phyloP scores from a whole-genome alignment of 2,113 vertebrate genomes.

The Rhynchomys soricoides region DNA sequence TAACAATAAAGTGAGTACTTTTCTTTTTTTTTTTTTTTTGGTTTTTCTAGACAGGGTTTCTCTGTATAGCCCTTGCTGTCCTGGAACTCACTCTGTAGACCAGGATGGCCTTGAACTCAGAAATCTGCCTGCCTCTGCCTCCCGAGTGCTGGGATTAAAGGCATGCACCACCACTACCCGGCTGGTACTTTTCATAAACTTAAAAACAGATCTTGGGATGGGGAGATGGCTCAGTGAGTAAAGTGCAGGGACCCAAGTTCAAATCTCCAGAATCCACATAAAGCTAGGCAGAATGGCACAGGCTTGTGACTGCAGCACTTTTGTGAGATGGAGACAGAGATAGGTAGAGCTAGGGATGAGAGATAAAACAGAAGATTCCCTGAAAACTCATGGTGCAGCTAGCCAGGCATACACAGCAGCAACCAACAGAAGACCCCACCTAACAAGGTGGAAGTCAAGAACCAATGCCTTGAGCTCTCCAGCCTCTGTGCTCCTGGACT shows the following conservation, averaged over 20 bases:
- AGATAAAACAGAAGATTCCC: not conserved
- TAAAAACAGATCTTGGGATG: not conserved
- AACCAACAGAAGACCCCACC: not conserved
- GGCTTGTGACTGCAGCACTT: not conserved
- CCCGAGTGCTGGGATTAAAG: no score
- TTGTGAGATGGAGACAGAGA: not conserved
- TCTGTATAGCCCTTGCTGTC: no score
- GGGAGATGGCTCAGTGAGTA: not conserved
- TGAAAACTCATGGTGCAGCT: not conserved
- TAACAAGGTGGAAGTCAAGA: not conserved
- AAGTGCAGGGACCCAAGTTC: not conserved
- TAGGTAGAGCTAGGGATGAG: not conserved
- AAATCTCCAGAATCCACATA: not conserved
- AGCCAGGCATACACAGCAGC: not conserved
- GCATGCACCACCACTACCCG: no score
- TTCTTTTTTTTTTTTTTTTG: no score
- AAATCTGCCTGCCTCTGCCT: no score
- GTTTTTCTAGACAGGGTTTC: no score
- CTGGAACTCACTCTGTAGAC: no score
- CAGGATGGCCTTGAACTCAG: no score
- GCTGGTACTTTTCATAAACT: conserved; percentile 36
- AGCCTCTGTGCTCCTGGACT: not conserved
- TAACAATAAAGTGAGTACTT: not conserved
- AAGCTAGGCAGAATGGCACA: not conserved
- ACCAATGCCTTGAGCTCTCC: not conserved